Conservation (phyloP, 2,888 invertebrate species). For the Biston betularia region DNA sequence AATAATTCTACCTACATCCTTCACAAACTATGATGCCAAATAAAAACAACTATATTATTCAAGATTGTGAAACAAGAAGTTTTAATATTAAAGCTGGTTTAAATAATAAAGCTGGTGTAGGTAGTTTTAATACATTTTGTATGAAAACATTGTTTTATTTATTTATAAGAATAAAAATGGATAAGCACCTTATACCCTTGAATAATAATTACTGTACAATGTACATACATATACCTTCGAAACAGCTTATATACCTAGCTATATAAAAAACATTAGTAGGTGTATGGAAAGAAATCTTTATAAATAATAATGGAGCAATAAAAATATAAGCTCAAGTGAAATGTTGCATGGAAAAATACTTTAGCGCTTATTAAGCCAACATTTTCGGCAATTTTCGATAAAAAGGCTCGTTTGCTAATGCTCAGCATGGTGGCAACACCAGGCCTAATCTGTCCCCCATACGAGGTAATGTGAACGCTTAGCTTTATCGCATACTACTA, state of each 20-base stretch:
- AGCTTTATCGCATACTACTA: conserved; percentile 38
- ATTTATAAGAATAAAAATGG: too few relatives aligned
- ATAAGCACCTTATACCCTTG: too few relatives aligned
- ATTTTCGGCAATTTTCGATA: conserved; percentile 32
- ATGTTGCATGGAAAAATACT: conserved; percentile 32
- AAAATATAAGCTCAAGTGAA: conserved; percentile 21
- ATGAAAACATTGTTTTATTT: too few relatives aligned
- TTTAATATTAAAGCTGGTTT: too few relatives aligned
- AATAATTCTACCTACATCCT: neutral
- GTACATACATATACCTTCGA: too few relatives aligned
- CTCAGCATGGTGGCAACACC: conserved; percentile 37
- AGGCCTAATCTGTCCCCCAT: conserved; percentile 40
- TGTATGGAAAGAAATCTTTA: neutral
- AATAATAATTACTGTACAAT: too few relatives aligned
- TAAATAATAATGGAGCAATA: conserved; percentile 15
- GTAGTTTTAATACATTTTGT: too few relatives aligned
- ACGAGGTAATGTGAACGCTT: conserved; percentile 42
- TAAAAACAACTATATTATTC: neutral
- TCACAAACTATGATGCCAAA: neutral
- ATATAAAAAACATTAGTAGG: neutral
- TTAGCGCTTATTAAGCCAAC: conserved; percentile 33
- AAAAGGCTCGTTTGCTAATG: conserved; percentile 34
- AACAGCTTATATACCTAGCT: too few relatives aligned
- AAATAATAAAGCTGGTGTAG: too few relatives aligned
- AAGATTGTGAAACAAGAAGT: too few relatives aligned